These are phyloP conservation scores for Harpegnathos saltator DNA, from an alignment of 1,140 invertebrate species.

Conservation along the genomic window DNA sequence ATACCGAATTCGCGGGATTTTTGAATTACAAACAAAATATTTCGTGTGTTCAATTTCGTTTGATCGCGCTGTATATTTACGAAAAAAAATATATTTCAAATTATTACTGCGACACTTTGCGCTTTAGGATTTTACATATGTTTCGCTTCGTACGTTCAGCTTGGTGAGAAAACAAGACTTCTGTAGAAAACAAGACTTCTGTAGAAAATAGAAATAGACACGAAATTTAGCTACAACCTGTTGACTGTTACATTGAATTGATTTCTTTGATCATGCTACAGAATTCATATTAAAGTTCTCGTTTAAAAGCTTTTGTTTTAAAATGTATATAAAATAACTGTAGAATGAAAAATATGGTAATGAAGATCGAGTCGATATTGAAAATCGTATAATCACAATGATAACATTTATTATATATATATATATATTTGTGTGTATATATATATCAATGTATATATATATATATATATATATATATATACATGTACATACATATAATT, in stretches of 20 bases:
- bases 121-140: neutral
- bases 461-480: too few species aligned
- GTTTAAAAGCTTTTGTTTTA: neutral
- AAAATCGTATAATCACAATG: constrained; percentile 65
- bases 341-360: neutral
- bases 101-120: too few species aligned
- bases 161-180: neutral
- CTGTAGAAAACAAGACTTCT: neutral
- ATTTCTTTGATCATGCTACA: neutral
- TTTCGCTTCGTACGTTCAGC: neutral
- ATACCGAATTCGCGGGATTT: too few species aligned
- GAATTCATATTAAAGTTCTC: neutral
- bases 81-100: too few species aligned
- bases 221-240: constrained; percentile 10
- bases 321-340: neutral
- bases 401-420: constrained; percentile 77
- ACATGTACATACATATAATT: constrained; percentile 48
- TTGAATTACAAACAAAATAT: too few species aligned
- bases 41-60: too few species aligned
- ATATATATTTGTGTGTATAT: neutral
- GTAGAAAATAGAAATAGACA: neutral
- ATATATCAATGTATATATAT: too few species aligned
- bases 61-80: too few species aligned
- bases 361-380: constrained; percentile 29
- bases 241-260: constrained; percentile 2